phyloP scores from a whole-genome alignment of 2,797 vertebrate genomes.

The Oryzias sinensis region DNA sequence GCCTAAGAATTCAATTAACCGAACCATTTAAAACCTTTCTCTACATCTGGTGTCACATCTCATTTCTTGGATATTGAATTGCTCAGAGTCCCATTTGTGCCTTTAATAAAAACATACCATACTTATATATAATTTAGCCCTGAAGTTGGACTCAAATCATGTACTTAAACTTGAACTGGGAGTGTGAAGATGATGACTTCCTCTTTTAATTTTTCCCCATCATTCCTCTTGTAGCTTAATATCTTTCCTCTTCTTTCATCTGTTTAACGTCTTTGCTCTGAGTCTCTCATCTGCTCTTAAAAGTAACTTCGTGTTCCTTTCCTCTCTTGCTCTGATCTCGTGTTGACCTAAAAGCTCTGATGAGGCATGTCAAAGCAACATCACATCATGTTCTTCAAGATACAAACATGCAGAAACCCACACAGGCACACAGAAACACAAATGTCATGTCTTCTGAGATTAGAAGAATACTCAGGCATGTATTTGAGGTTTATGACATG shows the following conservation, averaged over 20 bases:
- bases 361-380: slow-evolving; percentile 64
- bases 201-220: slow-evolving; percentile 44
- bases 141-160: slow-evolving; percentile 49
- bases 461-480: slow-evolving; percentile 46
- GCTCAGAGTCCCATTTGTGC: slow-evolving; percentile 41
- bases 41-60: slow-evolving; percentile 31
- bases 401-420: slow-evolving; percentile 25
- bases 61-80: slow-evolving; percentile 53
- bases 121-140: slow-evolving; percentile 61
- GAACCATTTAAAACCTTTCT: slow-evolving; percentile 50
- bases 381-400: slow-evolving; percentile 61
- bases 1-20: slow-evolving; percentile 61
- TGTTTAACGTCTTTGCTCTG: slow-evolving; percentile 42
- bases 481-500: slow-evolving; percentile 50
- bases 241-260: slow-evolving; percentile 33
- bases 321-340: slow-evolving; percentile 36
- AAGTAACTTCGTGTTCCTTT: slow-evolving; percentile 32
- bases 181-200: slow-evolving; percentile 32
- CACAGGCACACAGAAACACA: slow-evolving; percentile 20
- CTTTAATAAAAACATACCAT: slow-evolving; percentile 54
- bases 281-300: slow-evolving; percentile 32
- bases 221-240: slow-evolving; percentile 31
- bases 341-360: slow-evolving; percentile 72
- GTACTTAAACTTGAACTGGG: slow-evolving; percentile 17
- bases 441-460: slow-evolving; percentile 50